phyloP scores from a whole-genome alignment of 2,797 vertebrate genomes.

The Anguilla pacifica region DNA sequence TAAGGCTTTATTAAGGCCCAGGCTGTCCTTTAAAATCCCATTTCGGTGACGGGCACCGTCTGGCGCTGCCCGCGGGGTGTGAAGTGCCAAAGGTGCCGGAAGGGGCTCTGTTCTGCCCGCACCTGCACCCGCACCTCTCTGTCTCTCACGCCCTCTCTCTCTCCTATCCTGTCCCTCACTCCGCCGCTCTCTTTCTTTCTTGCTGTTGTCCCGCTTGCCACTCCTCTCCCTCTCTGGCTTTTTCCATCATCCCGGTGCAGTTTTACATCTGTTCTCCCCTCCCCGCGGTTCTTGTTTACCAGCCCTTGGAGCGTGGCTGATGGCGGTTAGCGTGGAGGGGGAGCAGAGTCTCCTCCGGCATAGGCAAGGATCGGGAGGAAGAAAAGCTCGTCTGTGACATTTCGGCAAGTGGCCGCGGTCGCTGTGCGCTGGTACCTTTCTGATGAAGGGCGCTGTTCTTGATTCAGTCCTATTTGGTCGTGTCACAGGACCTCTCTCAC shows the following conservation, averaged over 20 bases:
- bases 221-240: background rate
- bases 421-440: constrained; percentile 33
- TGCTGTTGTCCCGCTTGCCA: background rate
- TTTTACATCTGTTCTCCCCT: background rate
- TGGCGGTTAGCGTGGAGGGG: background rate
- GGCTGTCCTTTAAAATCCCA: background rate
- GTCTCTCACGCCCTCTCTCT: background rate
- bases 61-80: background rate
- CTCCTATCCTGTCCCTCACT: background rate
- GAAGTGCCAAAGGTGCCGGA: background rate
- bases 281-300: background rate
- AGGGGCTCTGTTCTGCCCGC: background rate
- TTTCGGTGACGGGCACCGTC: background rate
- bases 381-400: constrained; percentile 47
- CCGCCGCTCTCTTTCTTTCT: background rate
- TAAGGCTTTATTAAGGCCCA: background rate
- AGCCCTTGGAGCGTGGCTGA: background rate
- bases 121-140: background rate
- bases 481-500: background rate
- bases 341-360: constrained; percentile 62
- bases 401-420: constrained; percentile 1
- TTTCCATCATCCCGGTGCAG: background rate
- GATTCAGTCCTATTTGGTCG: background rate
- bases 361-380: constrained; percentile 68
- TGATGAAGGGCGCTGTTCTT: constrained; percentile 31